These are phyloP conservation scores for Chironomus tentans DNA, from an alignment of 2,888 invertebrate species.

Conservation along the genomic window DNA sequence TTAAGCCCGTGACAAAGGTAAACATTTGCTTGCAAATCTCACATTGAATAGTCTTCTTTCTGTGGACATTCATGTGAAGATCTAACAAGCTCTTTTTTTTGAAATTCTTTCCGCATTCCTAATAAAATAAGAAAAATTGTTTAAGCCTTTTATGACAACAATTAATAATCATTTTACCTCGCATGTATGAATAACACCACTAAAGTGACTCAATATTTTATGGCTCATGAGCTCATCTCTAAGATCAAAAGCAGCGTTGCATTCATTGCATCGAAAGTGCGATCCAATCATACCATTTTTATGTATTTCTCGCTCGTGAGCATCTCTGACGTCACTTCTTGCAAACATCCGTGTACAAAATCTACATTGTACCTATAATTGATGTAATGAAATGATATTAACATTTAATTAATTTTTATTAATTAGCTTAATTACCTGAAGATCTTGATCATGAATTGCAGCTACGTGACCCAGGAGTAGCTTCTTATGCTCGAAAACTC, in stretches of 20 bases:
- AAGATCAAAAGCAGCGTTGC: constrained; percentile 4
- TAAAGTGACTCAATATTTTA: constrained; percentile 7
- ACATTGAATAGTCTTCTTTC: constrained; percentile 3
- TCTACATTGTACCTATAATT: constrained; percentile 7
- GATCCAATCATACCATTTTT: not conserved
- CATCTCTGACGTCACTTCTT: constrained; percentile 11
- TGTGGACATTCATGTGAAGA: constrained; percentile 9
- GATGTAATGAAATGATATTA: too few species aligned
- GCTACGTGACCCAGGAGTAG: constrained; percentile 11
- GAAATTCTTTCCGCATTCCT: constrained; percentile 17
- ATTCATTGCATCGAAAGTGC: constrained; percentile 16
- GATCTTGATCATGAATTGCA: constrained; percentile 14
- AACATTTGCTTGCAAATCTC: constrained; percentile 16
- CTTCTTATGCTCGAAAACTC: constrained; percentile 12
- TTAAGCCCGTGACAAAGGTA: constrained; percentile 9
- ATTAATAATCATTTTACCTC: not conserved
- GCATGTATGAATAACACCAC: constrained; percentile 14
- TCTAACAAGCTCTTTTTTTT: constrained; percentile 6
- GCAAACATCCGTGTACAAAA: constrained; percentile 12
- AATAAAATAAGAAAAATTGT: too few species aligned
- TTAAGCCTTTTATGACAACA: too few species aligned
- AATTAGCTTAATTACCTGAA: too few species aligned
- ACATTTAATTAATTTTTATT: too few species aligned
- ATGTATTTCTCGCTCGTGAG: constrained; percentile 20
- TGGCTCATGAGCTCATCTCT: constrained; percentile 13